Evolutionary conservation across 23 tunicate genomes (phyloP).

Genomic region (Botrylloides violaceus): DNA sequence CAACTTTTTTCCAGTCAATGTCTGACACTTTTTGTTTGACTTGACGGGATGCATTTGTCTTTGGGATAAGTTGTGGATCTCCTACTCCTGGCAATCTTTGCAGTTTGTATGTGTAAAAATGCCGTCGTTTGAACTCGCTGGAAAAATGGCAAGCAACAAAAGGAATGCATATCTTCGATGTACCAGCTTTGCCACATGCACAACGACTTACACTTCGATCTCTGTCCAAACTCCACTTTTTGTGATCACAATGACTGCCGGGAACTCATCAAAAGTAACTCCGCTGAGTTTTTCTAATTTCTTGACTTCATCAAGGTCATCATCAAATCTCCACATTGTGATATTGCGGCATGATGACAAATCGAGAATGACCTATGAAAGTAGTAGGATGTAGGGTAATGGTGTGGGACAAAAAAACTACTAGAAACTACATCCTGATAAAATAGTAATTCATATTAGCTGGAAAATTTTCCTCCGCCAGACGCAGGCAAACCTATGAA

Average conservation of each 20-base stretch:
- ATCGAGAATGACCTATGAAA: slow-evolving; percentile 81
- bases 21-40: not conserved
- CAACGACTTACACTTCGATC: slow-evolving; percentile 62
- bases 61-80: slow-evolving; percentile 22
- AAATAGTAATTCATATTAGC: no score
- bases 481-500: no score
- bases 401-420: slow-evolving; percentile 10
- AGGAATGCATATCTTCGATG: no score
- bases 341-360: slow-evolving; percentile 70
- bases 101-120: slow-evolving; percentile 62
- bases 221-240: slow-evolving; percentile 23
- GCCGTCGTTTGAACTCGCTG: slow-evolving; percentile 45
- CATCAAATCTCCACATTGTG: slow-evolving; percentile 33
- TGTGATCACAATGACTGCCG: slow-evolving; percentile 32
- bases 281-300: slow-evolving; percentile 11
- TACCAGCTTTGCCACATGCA: no score
- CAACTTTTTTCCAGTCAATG: slow-evolving; percentile 15
- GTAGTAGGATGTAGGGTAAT: no score
- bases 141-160: no score
- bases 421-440: not conserved
- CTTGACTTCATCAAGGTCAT: slow-evolving; percentile 15
- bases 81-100: slow-evolving; percentile 67
- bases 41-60: not conserved
- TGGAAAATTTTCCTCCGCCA: no score
- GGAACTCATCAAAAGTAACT: slow-evolving; percentile 7